A percentile compares a stretch with the other conserved stretches of the same genome.
Conservation (phyloP, 1,140 invertebrate genomes). For the Pseudomyrmex sp. region DNA sequence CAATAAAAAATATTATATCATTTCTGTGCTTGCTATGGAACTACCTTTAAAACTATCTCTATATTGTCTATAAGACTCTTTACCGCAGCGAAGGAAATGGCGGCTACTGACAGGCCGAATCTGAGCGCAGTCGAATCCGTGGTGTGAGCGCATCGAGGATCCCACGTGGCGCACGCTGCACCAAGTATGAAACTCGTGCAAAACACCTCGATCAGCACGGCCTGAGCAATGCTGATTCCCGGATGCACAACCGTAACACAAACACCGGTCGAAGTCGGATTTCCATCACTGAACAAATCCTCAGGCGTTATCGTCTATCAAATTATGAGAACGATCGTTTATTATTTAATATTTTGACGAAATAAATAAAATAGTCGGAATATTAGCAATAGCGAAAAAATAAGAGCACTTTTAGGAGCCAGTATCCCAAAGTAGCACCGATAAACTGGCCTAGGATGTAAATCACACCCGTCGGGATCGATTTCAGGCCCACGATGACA, state of each 20-base stretch:
- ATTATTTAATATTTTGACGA: no score
- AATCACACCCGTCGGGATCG: slow-evolving; percentile 88
- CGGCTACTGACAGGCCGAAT: slow-evolving; percentile 88
- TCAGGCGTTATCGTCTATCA: slow-evolving; percentile 84
- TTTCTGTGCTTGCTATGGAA: no score
- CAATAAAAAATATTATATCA: no score
- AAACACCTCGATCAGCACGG: slow-evolving; percentile 87
- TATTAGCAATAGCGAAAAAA: background rate
- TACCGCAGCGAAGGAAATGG: slow-evolving; percentile 87
- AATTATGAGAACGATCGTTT: background rate
- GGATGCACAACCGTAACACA: slow-evolving; percentile 87
- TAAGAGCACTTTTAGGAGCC: slow-evolving; percentile 85
- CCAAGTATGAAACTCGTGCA: slow-evolving; percentile 87
- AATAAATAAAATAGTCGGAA: no score
- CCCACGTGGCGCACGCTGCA: slow-evolving; percentile 88
- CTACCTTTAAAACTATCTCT: no score
- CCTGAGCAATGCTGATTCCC: slow-evolving; percentile 82
- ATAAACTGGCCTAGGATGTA: slow-evolving; percentile 90
- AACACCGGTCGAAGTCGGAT: slow-evolving; percentile 78
- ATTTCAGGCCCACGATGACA: slow-evolving; percentile 87
- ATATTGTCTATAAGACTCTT: slow-evolving; percentile 4
- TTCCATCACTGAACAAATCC: slow-evolving; percentile 75
- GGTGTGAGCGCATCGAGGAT: slow-evolving; percentile 86
- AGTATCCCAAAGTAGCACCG: slow-evolving; percentile 90
- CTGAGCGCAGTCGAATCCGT: slow-evolving; percentile 87